Evolutionary conservation across 1,140 invertebrate genomes (phyloP), one percentile per base, ranked within the genome.

Genomic region (Drosophila grimshawi): DNA sequence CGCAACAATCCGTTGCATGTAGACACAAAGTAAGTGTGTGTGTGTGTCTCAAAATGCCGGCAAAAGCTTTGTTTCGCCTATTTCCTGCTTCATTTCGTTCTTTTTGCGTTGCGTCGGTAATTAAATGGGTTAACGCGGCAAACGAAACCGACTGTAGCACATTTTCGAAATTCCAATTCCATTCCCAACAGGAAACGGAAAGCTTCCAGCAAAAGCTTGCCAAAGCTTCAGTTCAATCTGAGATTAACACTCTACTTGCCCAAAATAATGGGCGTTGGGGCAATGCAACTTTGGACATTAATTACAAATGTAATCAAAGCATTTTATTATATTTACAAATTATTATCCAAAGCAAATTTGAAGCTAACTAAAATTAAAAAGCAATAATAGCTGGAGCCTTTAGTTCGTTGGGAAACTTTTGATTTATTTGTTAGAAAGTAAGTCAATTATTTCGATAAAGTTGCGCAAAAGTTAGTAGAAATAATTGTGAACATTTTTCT

Each of bases 141-240:
- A 29, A 64, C 68, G 68, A 74, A 82, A 59, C 52, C 32, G 64
- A 73, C 80, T 85, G 81, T 78, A 86, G 78, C 64, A 63, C 52
- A 73, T 49, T 80, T 85, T 85, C 81, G 81, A 77, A 61, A 41
- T 85, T 85, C 81, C 81, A 59, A 59, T 70, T 77, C 60, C 77
- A 74, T 62, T 43, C 57, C 61, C 51, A 53, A 59, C 5, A 29
- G n/a, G 33, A 45, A 11, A 8, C 48, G 0, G 10, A 62, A 62
- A 70, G 72, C 64, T 51, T 37, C 5, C 19, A 35, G 29, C 29
- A 5, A 65, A 72, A 81, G 79, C 79, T 62, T 46, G 35, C 43
- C 48, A 63, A 76, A 62, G 61, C 37, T 37, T 48, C 1, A 43
- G 27, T 29, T 46, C 10, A 56, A 60, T 11, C 37, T 41, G 5